These are phyloP conservation scores for Itoplectis maculator DNA, from an alignment of 2,888 invertebrate genomes.

Conservation along the genomic window DNA sequence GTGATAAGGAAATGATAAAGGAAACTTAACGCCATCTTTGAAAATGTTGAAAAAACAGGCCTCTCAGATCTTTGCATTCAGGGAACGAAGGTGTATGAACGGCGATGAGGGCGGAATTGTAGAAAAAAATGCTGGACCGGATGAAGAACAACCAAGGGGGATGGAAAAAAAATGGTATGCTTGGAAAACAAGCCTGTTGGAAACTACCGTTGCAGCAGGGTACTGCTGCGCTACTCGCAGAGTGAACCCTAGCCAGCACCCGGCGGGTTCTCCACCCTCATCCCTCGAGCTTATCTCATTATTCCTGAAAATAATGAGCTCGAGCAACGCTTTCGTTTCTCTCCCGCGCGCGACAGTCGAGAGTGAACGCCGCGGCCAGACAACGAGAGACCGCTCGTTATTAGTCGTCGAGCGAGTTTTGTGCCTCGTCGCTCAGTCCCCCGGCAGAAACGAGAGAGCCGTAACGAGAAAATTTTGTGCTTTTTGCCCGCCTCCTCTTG, in stretches of 20 bases:
- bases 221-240: conserved; percentile 13
- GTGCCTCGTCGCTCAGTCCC: background rate
- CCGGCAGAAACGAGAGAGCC: conserved; percentile 5
- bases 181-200: conserved; percentile 6
- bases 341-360: conserved; percentile 19
- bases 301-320: conserved; percentile 65
- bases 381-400: conserved; percentile 55
- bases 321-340: conserved; percentile 39
- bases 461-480: conserved; percentile 21
- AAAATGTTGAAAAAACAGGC: background rate
- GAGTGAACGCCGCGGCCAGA: conserved; percentile 22
- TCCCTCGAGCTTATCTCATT: conserved; percentile 61
- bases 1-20: too few species aligned
- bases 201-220: conserved; percentile 1
- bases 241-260: background rate
- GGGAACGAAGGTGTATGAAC: background rate
- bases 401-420: conserved; percentile 39
- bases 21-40: conserved; percentile 1
- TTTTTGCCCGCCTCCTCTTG: conserved; percentile 34
- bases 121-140: background rate
- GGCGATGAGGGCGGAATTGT: background rate
- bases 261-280: conserved; percentile 21
- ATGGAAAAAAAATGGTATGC: background rate
- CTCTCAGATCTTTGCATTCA: background rate
- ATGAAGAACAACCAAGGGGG: background rate